These are phyloP conservation scores for Acanthopagrus latus DNA, from an alignment of 2,797 vertebrate species.

Conservation along the genomic window DNA sequence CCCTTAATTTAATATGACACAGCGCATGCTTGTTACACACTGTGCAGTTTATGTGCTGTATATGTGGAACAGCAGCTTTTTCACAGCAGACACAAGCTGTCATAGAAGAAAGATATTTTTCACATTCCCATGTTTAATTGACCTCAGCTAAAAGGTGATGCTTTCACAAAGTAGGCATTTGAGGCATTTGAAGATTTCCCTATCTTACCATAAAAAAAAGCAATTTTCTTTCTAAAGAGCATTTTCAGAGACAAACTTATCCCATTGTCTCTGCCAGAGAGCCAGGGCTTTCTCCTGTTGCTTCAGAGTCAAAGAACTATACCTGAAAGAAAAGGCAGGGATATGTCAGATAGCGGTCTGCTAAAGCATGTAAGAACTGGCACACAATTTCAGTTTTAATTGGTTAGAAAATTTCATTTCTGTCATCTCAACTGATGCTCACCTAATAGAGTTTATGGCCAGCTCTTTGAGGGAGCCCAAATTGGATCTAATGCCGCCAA, in stretches of 20 bases:
- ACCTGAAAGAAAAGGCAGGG: conserved; percentile 81
- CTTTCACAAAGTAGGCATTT: background rate
- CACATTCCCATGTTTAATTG: background rate
- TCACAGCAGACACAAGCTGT: background rate
- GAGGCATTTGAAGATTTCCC: background rate
- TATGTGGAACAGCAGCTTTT: background rate
- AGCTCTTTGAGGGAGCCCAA: conserved; percentile 92
- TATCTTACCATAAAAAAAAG: background rate
- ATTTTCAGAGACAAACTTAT: conserved; percentile 87
- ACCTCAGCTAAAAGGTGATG: background rate
- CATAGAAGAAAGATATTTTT: background rate
- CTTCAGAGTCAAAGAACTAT: conserved; percentile 83
- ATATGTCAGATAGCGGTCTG: background rate
- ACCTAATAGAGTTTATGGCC: conserved; percentile 91
- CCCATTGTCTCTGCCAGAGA: conserved; percentile 89
- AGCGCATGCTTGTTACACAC: background rate
- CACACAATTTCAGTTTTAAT: accelerated
- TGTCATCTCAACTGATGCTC: conserved; percentile 39
- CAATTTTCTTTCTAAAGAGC: conserved; percentile 14
- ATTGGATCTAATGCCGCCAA: conserved; percentile 87
- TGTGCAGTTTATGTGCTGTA: background rate
- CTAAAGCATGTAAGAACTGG: background rate
- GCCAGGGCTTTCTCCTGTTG: conserved; percentile 80
- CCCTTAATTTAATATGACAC: background rate
- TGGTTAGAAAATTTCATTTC: background rate